These are phyloP conservation scores for Cottoperca gobio DNA, from an alignment of 2,797 vertebrate genomes.

Conservation along the genomic window DNA sequence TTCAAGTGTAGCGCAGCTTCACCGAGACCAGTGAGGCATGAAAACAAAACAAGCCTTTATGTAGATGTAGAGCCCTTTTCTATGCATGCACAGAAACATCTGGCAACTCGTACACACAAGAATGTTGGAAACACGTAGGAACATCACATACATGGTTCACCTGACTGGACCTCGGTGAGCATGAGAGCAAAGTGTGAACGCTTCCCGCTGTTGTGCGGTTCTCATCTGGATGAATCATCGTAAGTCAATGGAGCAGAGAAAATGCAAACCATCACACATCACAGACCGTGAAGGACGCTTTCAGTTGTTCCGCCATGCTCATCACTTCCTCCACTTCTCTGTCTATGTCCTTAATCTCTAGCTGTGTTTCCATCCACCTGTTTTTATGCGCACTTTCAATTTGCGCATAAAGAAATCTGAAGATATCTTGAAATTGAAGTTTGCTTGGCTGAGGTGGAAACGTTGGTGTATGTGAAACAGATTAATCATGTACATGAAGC, in stretches of 20 bases:
- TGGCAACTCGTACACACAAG: neutral
- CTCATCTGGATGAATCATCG: slow-evolving; percentile 40
- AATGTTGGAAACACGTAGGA: neutral
- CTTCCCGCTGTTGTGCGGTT: slow-evolving; percentile 11
- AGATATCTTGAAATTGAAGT: too few relatives aligned
- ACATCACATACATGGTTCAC: slow-evolving; percentile 1
- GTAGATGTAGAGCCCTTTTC: slow-evolving; percentile 1
- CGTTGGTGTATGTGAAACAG: too few relatives aligned
- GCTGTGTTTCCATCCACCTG: too few relatives aligned
- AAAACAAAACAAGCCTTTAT: slow-evolving; percentile 15
- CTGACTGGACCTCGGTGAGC: slow-evolving; percentile 8
- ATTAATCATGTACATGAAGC: too few relatives aligned
- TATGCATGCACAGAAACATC: neutral
- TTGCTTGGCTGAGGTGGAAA: too few relatives aligned
- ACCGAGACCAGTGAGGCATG: neutral
- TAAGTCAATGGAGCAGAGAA: slow-evolving; percentile 40
- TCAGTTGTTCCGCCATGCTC: neutral
- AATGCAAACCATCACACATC: slow-evolving; percentile 22
- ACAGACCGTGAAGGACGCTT: neutral
- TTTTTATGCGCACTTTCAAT: too few relatives aligned
- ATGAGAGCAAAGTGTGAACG: neutral
- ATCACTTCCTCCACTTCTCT: slow-evolving; percentile 1
- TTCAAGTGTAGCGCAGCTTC: slow-evolving; percentile 7
- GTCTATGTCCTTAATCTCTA: slow-evolving; percentile 6
- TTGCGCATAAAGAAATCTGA: too few relatives aligned